These are phyloP conservation scores for Poecilus cupreus DNA, from an alignment of 2,888 invertebrate species.

Conservation along the genomic window DNA sequence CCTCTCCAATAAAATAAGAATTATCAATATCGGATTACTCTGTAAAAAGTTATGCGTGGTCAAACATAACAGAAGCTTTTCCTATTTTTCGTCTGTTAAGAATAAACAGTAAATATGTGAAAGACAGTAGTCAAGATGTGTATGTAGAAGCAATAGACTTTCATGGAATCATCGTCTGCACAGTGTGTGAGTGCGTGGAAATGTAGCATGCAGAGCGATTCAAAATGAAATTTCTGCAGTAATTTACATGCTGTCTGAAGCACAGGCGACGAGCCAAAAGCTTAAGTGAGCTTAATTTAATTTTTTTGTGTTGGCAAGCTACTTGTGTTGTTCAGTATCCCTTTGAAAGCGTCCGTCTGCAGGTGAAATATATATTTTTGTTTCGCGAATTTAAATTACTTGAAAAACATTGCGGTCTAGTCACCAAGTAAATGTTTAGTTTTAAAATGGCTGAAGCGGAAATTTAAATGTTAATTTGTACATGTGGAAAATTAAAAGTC, in stretches of 20 bases:
- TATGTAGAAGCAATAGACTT: neutral
- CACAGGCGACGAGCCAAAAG: conserved; percentile 45
- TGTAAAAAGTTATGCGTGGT: no score
- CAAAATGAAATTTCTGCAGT: conserved; percentile 48
- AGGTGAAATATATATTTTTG: conserved; percentile 47
- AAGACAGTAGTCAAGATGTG: no score
- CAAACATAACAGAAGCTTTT: no score
- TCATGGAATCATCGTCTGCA: neutral
- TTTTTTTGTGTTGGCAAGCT: conserved; percentile 39
- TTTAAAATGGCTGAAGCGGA: conserved; percentile 1
- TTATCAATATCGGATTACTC: no score
- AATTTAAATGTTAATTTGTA: conserved; percentile 3
- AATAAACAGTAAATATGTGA: no score
- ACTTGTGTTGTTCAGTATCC: conserved; percentile 37
- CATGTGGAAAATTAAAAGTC: conserved; percentile 10
- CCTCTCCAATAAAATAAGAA: no score
- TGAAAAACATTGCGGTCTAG: conserved; percentile 20
- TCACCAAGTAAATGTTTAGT: conserved; percentile 1
- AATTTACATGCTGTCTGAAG: conserved; percentile 35
- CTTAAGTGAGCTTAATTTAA: conserved; percentile 54
- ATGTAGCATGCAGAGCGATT: neutral
- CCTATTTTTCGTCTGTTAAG: no score
- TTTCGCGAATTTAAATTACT: conserved; percentile 28
- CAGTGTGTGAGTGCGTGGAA: neutral
- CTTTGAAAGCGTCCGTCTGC: conserved; percentile 42